Evolutionary conservation across 2,113 vertebrate species (phyloP).

Genomic region (Vulpes vulpes): DNA sequence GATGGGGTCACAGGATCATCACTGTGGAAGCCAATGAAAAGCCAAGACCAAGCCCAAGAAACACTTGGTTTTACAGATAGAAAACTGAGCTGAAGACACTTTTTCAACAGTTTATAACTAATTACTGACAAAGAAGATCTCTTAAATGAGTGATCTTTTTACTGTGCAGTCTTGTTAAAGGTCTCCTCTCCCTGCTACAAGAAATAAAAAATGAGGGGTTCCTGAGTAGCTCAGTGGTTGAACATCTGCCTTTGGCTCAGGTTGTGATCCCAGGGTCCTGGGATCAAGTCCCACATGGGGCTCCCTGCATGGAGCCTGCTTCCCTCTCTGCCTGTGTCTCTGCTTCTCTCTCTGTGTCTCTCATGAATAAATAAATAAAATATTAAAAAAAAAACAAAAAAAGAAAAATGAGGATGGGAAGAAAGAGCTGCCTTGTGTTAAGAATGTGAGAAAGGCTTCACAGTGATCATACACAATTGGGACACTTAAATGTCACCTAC

Average conservation of each 20-base stretch:
- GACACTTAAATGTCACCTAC: slow-evolving; percentile 37
- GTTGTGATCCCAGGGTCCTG: no score
- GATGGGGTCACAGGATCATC: background rate
- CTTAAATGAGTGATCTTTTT: background rate
- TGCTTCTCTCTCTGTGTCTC: no score
- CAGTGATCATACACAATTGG: background rate
- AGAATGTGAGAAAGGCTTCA: background rate
- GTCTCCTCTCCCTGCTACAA: background rate
- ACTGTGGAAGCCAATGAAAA: background rate
- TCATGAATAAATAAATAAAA: no score
- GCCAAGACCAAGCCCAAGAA: background rate
- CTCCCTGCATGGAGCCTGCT: no score
- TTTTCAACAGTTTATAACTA: slow-evolving; percentile 20
- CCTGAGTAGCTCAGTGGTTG: no score
- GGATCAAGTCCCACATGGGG: no score
- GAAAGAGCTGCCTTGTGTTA: background rate
- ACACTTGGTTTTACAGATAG: background rate
- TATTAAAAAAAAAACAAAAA: background rate
- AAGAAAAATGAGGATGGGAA: background rate
- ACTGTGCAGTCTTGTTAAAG: background rate
- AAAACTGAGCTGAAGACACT: background rate
- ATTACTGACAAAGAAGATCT: background rate
- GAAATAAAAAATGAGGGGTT: background rate
- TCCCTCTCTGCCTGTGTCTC: no score
- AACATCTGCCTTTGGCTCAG: no score